Conservation (phyloP, 2,113 vertebrate species). For the Dasyornis broadbenti region DNA sequence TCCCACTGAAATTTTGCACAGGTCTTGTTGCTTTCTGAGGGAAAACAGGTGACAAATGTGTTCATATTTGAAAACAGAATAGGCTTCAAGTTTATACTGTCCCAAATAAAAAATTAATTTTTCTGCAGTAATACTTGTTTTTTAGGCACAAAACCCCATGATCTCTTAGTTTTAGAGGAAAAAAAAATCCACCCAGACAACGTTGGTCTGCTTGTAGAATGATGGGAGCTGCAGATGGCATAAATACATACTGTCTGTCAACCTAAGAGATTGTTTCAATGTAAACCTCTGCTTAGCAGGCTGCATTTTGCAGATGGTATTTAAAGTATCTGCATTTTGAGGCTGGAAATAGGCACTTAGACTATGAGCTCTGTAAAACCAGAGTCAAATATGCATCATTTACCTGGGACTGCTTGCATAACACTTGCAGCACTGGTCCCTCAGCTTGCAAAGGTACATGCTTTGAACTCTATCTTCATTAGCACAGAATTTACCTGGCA, state of each 20-base stretch:
- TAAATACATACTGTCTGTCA: neutral
- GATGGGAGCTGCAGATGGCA: neutral
- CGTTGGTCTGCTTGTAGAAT: neutral
- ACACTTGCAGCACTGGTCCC: neutral
- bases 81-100: neutral
- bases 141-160: neutral
- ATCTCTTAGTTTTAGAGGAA: neutral
- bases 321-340: conserved; percentile 9
- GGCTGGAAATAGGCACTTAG: neutral
- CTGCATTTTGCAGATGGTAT: neutral
- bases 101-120: neutral
- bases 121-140: neutral
- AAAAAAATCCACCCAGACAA: neutral
- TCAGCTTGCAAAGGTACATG: neutral
- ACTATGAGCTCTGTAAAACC: neutral
- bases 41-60: neutral
- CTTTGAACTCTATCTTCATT: neutral
- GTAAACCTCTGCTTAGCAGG: neutral
- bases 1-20: neutral
- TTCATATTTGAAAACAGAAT: neutral
- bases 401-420: neutral
- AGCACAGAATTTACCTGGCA: conserved; percentile 27
- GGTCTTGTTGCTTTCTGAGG: neutral
- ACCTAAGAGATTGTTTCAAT: neutral
- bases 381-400: neutral